These are phyloP conservation scores for Anisognathus igniventris DNA, from an alignment of 2,797 vertebrate species.

Conservation along the genomic window DNA sequence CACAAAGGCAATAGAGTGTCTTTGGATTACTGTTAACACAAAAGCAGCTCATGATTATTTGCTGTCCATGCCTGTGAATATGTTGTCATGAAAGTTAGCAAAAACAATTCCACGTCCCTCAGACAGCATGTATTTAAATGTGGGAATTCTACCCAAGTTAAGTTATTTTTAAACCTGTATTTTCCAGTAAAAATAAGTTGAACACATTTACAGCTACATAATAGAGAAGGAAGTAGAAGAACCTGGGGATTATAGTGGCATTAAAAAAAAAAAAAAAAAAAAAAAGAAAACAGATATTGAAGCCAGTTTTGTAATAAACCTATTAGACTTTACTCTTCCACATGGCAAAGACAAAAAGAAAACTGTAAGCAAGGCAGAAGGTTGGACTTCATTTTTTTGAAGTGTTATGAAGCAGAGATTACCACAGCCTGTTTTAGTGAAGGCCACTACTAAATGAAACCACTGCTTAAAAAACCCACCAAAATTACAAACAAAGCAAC, in stretches of 20 bases:
- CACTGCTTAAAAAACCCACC: not conserved
- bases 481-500: not conserved
- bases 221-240: not conserved
- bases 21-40: not conserved
- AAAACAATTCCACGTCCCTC: not conserved
- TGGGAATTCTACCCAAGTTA: not conserved
- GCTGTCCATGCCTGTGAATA: not conserved
- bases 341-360: not conserved
- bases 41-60: not conserved
- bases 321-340: not conserved
- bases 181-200: not conserved
- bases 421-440: not conserved
- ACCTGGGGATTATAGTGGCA: rapidly evolving
- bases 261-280: not conserved
- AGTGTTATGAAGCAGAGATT: not conserved
- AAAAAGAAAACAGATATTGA: not conserved
- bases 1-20: rapidly evolving
- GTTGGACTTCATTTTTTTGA: not conserved
- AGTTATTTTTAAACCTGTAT: not conserved
- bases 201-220: not conserved
- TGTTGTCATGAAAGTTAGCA: not conserved
- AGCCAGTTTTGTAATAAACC: not conserved
- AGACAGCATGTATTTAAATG: not conserved
- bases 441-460: not conserved
- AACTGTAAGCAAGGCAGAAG: rapidly evolving